These are phyloP conservation scores for Apostichopus leukothele DNA, from an alignment of 53 echinoderm and acorn worm species.

Conservation along the genomic window DNA sequence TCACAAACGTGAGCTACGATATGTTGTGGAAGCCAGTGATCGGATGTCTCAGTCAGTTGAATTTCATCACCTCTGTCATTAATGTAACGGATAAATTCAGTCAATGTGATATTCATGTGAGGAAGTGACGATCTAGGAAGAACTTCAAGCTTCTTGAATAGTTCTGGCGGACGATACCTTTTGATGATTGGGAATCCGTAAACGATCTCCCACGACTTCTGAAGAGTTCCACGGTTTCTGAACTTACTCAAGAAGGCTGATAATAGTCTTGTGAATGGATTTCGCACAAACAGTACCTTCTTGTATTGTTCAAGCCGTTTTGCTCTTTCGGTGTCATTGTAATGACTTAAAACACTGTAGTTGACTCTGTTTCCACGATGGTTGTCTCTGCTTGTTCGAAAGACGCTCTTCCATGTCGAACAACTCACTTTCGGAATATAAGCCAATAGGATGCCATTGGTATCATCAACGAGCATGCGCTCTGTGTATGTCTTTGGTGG, in stretches of 20 bases:
- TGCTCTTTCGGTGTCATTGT: constrained; percentile 23
- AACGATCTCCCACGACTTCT: constrained; percentile 63
- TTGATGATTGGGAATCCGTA: constrained; percentile 59
- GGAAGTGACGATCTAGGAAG: neutral
- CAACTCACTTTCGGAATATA: constrained; percentile 81
- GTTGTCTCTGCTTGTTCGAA: neutral
- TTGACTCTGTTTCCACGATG: neutral
- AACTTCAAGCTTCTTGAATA: neutral
- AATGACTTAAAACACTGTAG: neutral
- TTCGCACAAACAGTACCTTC: constrained; percentile 79
- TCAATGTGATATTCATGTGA: neutral
- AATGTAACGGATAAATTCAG: neutral
- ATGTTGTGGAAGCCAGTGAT: constrained; percentile 82
- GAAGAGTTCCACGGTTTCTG: constrained; percentile 18
- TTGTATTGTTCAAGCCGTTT: constrained; percentile 54
- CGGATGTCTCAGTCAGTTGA: constrained; percentile 26
- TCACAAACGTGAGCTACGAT: constrained; percentile 66
- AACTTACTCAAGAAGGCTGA: constrained; percentile 78
- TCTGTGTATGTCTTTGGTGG: neutral
- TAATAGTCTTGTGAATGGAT: constrained; percentile 69
- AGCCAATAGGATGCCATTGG: constrained; percentile 63
- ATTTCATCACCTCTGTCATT: neutral
- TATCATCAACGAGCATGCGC: constrained; percentile 67
- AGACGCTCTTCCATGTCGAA: constrained; percentile 68
- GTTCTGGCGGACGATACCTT: constrained; percentile 54